A percentile compares a stretch with the other conserved stretches of the same genome.
Conservation (phyloP, 2,797 vertebrate species). For the Phrynocephalus guinanensis region DNA sequence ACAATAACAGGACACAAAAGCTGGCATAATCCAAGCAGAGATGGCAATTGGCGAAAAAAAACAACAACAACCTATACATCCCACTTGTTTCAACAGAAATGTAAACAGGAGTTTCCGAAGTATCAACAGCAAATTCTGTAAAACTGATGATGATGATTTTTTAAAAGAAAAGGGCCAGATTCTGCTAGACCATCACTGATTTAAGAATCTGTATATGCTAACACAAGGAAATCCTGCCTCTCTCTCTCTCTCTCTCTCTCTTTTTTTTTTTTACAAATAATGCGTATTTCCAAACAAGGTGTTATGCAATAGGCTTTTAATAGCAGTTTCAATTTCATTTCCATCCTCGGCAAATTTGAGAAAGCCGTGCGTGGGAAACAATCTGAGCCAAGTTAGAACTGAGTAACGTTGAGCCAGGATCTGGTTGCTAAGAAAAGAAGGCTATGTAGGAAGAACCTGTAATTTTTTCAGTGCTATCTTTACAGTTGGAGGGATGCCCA, state of each 20-base stretch:
- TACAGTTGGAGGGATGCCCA: slow-evolving; percentile 80
- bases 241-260: too few relatives aligned
- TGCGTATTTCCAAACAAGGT: slow-evolving; percentile 34
- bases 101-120: neutral
- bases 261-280: slow-evolving; percentile 43
- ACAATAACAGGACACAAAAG: too few relatives aligned
- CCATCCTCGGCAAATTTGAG: slow-evolving; percentile 59
- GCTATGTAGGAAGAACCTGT: slow-evolving; percentile 81
- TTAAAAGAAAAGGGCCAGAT: neutral
- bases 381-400: slow-evolving; percentile 71
- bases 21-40: too few relatives aligned
- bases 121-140: neutral
- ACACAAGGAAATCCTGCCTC: neutral
- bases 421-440: slow-evolving; percentile 77
- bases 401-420: slow-evolving; percentile 73
- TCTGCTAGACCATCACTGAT: neutral
- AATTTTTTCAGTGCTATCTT: slow-evolving; percentile 82
- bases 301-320: slow-evolving; percentile 51
- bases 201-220: slow-evolving; percentile 20
- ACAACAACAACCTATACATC: neutral
- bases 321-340: slow-evolving; percentile 62
- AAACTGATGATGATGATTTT: neutral
- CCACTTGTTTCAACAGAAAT: neutral
- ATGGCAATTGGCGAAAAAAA: too few relatives aligned
- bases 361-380: slow-evolving; percentile 68